Percentiles rank a stretch among this genome's conserved stretches.
phyloP scores from a whole-genome alignment of 2,888 invertebrate genomes.

The Folsomia manolachei region DNA sequence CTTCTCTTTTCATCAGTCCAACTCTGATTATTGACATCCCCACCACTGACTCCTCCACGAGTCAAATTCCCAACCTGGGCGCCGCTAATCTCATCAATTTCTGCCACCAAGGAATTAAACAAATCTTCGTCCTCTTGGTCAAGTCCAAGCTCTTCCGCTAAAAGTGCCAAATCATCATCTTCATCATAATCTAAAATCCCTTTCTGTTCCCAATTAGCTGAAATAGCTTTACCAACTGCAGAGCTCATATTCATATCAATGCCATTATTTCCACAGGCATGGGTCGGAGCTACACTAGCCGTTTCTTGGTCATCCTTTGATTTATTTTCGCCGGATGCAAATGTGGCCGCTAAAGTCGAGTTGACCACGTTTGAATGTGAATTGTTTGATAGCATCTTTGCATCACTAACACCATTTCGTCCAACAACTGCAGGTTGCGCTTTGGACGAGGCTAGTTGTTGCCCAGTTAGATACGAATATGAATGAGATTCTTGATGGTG shows the following conservation, averaged over 20 bases:
- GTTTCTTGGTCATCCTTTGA: constrained; percentile 7
- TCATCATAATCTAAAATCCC: constrained; percentile 38
- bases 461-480: too few species aligned
- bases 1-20: constrained; percentile 1
- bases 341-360: background rate
- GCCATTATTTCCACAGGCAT: too few species aligned
- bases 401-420: background rate
- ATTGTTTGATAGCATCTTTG: too few species aligned
- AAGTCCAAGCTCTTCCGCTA: constrained; percentile 48
- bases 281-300: too few species aligned
- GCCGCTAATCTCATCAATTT: constrained; percentile 26
- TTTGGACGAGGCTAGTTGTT: background rate
- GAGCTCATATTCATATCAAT: background rate
- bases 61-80: background rate
- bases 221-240: constrained; percentile 5
- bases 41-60: too few species aligned
- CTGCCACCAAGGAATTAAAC: constrained; percentile 40
- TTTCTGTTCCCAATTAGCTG: constrained; percentile 35
- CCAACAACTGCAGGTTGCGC: background rate
- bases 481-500: too few species aligned
- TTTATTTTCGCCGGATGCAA: background rate
- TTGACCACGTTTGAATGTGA: too few species aligned
- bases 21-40: constrained; percentile 20
- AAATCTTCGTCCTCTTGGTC: constrained; percentile 48
- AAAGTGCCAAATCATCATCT: constrained; percentile 48